Base-by-base conservation (phyloP, 2,888 invertebrate genomes). In the Limnephilus auricula region DNA sequence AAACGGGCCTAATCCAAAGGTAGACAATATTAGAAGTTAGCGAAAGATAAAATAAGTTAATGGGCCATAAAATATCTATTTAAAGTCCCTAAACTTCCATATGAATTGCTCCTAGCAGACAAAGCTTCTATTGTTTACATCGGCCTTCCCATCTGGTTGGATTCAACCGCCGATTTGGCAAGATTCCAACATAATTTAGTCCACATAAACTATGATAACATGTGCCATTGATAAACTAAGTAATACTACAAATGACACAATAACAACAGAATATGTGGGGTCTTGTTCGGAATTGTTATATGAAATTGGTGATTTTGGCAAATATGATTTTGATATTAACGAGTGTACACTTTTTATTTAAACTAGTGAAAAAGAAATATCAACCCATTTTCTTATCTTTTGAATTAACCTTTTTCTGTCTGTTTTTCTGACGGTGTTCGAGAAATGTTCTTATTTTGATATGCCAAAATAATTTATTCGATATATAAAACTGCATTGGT, bases 81-180 rank as follows among this genome's bases (percentile, higher is more conserved):
- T 88, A 88, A 85, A 88, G 78, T 88, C 87, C 37, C 87, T 78
- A 78, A 88, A 78, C 37, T 88, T 88, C 65, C 79, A 88, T 88
- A 78, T 13, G 87, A 88, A 88, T 88, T 78, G 87, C 34, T 65
- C 32, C 78, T 37, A 31, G 31, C 78, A 88, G 87, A 88, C 87
- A 88, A 88, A 88, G 79, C 87, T 37, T 79, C 65, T 65, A 78
- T 34, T 88, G 87, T 88, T 88, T 88, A 88, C 87, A 31, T 9
- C 37, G 32, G 34, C 65, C 34, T 32, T 31, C 31, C 87, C 87
- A 88, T 88, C 87, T 88, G 87, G 87, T n/a, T 9, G 12, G 78
- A 34, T 78, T 78, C 34, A 88, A 31, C 31, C 65, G 31, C 32
- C 87, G 87, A 88, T 79, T 88, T 88, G 87, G 87, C 87, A 78